These are phyloP conservation scores for Indicator maculatus DNA, from an alignment of 2,113 vertebrate genomes.

Conservation along the genomic window DNA sequence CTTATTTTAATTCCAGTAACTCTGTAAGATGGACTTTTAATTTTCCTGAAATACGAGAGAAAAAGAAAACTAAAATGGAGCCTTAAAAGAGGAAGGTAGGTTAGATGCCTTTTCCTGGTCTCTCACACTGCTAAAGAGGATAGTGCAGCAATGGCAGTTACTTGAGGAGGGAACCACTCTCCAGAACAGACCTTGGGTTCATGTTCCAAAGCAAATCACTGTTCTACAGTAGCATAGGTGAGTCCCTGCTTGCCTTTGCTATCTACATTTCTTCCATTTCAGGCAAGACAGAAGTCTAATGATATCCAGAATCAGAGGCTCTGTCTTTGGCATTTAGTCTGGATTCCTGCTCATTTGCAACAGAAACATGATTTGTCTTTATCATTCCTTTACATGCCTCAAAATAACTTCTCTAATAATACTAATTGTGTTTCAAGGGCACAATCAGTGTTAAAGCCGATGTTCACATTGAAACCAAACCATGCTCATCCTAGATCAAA, in stretches of 20 bases:
- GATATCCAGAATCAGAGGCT: not conserved
- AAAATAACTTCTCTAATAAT: not conserved
- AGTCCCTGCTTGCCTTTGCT: not conserved
- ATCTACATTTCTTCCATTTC: not conserved
- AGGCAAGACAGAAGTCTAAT: not conserved
- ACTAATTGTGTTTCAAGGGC: not conserved
- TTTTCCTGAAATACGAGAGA: conserved; percentile 5
- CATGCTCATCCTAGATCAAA: not conserved
- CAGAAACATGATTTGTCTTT: not conserved
- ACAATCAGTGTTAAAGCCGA: not conserved
- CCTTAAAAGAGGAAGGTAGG: not conserved
- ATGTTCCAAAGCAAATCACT: not conserved
- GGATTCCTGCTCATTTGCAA: not conserved
- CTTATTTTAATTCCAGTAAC: conserved; percentile 24
- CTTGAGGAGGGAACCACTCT: not conserved
- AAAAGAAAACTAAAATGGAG: conserved; percentile 49
- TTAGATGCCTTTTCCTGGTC: not conserved
- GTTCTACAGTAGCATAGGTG: not conserved
- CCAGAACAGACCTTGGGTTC: not conserved
- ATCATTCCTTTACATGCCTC: not conserved
- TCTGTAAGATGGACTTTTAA: not conserved
- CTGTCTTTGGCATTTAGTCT: not conserved
- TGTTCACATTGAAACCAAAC: not conserved
- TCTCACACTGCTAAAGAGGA: not conserved
- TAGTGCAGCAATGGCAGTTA: not conserved